These are phyloP conservation scores for Schizopygopsis pylzovi DNA, from an alignment of 2,797 vertebrate species.

Conservation along the genomic window DNA sequence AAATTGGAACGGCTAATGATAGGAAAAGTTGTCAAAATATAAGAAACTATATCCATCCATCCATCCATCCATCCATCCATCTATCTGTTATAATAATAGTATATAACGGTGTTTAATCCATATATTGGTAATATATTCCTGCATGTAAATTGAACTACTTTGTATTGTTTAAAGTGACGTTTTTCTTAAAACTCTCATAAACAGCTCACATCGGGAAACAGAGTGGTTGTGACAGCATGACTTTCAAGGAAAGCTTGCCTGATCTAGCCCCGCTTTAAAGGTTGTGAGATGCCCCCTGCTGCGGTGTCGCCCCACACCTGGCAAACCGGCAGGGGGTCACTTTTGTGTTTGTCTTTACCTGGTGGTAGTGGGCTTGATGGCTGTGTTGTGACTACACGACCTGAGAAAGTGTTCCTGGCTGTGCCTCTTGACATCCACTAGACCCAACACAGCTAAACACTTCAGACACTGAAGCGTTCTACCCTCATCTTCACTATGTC, in stretches of 20 bases:
- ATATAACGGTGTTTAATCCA: not conserved
- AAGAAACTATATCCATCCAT: too few relatives aligned
- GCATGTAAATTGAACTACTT: not conserved
- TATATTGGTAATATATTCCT: not conserved
- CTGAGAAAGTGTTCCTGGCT: conserved; percentile 33
- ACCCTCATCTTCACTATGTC: conserved; percentile 38
- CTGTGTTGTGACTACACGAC: conserved; percentile 34
- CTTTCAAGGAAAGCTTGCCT: conserved; percentile 41
- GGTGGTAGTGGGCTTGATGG: conserved; percentile 28
- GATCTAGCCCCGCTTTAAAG: conserved; percentile 58
- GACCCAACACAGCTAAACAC: conserved; percentile 54
- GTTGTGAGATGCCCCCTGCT: conserved; percentile 51
- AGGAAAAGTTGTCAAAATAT: not conserved
- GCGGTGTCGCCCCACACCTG: conserved; percentile 60
- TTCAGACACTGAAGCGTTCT: conserved; percentile 38
- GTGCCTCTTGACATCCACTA: conserved; percentile 45
- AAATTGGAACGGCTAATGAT: not conserved
- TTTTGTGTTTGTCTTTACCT: conserved; percentile 55
- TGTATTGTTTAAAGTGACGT: not conserved
- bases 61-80: too few relatives aligned
- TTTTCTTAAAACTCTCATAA: conserved; percentile 29
- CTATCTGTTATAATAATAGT: not conserved
- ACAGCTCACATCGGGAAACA: conserved; percentile 9
- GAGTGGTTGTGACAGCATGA: conserved; percentile 54
- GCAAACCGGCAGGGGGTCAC: conserved; percentile 42